Percentiles rank a stretch among this genome's conserved stretches.
Conservation (phyloP, 2,888 invertebrate genomes). For the Orthonevra nobilis region DNA sequence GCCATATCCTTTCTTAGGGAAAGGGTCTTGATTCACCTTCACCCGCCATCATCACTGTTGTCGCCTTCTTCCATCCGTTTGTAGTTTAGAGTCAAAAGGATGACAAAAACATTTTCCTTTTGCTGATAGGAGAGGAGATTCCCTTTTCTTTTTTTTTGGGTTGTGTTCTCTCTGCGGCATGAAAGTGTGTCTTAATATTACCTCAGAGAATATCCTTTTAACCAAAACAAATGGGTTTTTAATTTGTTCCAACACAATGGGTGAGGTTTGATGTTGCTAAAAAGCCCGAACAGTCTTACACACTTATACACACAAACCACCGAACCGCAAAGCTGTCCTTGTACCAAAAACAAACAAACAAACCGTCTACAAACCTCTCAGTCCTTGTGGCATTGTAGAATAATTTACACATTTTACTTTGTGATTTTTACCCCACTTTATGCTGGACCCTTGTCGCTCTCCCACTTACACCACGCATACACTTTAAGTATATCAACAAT, state of each 20-base stretch:
- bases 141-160: conserved; percentile 5
- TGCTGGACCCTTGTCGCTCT: background rate
- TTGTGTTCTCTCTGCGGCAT: conserved; percentile 16
- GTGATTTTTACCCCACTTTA: background rate
- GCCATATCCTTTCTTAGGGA: conserved; percentile 27
- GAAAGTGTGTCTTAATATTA: conserved; percentile 72
- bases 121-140: conserved; percentile 22
- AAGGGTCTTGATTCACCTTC: conserved; percentile 31
- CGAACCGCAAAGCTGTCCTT: conserved; percentile 41
- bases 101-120: conserved; percentile 30
- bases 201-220: conserved; percentile 75
- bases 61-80: conserved; percentile 48
- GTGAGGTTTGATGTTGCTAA: conserved; percentile 42
- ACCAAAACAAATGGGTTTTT: conserved; percentile 80
- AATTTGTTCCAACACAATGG: conserved; percentile 76
- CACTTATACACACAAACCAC: no score
- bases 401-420: conserved; percentile 10
- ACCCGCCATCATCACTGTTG: no score
- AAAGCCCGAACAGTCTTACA: background rate
- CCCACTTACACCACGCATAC: background rate
- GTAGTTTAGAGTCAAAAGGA: conserved; percentile 34
- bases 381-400: conserved; percentile 17
- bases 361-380: no score
- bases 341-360: conserved; percentile 1
- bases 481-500: no score